Percentiles rank a stretch among this genome's conserved stretches.
Conservation (phyloP, 2,113 vertebrate species). For the Zosterops pallidus region DNA sequence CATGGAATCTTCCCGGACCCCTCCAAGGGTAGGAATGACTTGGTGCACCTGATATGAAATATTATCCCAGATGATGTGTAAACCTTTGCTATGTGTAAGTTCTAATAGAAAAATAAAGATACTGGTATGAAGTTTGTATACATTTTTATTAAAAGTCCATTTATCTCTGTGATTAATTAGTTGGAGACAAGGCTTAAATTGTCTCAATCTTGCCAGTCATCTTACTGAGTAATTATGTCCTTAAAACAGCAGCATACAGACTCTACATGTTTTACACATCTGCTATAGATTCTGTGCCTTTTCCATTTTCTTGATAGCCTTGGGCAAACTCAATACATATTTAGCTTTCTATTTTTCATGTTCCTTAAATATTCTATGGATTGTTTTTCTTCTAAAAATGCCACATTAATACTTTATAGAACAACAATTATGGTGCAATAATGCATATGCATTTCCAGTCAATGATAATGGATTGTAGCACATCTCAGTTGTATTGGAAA, state of each 20-base stretch:
- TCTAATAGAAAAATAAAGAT: not conserved
- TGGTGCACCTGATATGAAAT: constrained; percentile 19
- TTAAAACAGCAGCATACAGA: not conserved
- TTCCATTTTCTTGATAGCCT: not conserved
- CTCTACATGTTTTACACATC: not conserved
- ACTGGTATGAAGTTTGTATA: not conserved
- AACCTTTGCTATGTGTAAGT: not conserved
- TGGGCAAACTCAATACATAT: not conserved
- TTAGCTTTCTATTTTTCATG: not conserved
- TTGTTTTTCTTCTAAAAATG: not conserved
- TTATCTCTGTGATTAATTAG: not conserved
- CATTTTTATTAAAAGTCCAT: not conserved
- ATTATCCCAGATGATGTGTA: not conserved
- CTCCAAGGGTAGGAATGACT: constrained; percentile 87
- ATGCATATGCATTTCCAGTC: not conserved
- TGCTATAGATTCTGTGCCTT: not conserved
- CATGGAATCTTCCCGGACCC: constrained; percentile 98
- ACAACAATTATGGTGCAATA: not conserved
- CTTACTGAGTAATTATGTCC: not conserved
- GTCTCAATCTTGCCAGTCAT: not conserved
- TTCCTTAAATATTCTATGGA: not conserved
- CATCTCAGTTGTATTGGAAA: not conserved
- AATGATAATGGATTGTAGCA: not conserved
- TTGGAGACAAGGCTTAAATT: not conserved
- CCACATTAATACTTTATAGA: not conserved